A percentile compares a stretch with the other conserved stretches of the same genome.
Conservation (phyloP, 92 coral and sea anemone species). For the Scolanthus callimorphus region DNA sequence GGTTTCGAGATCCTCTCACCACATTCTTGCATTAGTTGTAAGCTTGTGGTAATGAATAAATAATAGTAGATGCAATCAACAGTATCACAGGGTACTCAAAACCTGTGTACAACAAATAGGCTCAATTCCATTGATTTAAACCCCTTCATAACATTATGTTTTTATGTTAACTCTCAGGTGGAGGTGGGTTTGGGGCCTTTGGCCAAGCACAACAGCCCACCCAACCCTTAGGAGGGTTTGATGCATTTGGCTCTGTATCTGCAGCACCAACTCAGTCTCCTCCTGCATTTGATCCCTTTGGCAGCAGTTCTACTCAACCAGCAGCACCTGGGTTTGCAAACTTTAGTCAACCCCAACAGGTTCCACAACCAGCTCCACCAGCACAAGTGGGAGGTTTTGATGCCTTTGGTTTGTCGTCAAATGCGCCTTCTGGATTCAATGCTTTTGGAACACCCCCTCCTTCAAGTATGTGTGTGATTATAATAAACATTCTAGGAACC, state of each 20-base stretch:
- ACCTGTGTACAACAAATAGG: no score
- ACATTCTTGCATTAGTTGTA: no score
- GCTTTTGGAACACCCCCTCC: slow-evolving; percentile 76
- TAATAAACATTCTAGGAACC: no score
- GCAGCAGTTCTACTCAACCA: slow-evolving; percentile 57
- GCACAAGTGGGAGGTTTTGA: slow-evolving; percentile 55
- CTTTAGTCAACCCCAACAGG: slow-evolving; percentile 65
- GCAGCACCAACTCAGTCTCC: slow-evolving; percentile 27
- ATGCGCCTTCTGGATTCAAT: slow-evolving; percentile 55
- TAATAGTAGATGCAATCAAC: no score
- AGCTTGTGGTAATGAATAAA: no score
- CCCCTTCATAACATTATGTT: no score
- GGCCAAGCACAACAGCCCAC: slow-evolving; percentile 43
- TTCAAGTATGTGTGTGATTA: no score
- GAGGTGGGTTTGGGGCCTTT: slow-evolving; percentile 28
- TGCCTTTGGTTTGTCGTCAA: slow-evolving; percentile 66
- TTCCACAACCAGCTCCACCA: slow-evolving; percentile 35
- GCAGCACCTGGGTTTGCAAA: slow-evolving; percentile 87
- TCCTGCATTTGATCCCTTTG: slow-evolving; percentile 68
- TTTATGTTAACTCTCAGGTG: neutral
- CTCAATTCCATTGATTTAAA: no score
- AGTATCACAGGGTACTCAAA: no score
- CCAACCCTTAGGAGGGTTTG: slow-evolving; percentile 63
- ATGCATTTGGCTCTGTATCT: slow-evolving; percentile 55
- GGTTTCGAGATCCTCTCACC: no score